Evolutionary conservation across 2,113 vertebrate genomes (phyloP).

Genomic region (Antechinus stuartii): DNA sequence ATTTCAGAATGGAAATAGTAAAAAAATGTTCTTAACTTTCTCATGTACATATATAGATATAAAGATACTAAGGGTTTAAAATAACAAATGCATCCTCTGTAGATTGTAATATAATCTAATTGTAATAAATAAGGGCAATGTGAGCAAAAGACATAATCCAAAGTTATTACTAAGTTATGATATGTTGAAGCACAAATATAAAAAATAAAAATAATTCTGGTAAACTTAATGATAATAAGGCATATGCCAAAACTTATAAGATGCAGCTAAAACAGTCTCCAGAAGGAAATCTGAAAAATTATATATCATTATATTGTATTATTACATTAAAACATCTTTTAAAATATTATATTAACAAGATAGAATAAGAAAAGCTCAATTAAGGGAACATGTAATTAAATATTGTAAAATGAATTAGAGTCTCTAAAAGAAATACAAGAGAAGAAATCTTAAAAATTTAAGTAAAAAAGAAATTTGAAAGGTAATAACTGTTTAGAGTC

Average conservation of each 20-base stretch:
- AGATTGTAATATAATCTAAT: not conserved
- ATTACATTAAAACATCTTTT: not conserved
- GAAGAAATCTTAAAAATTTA: not conserved
- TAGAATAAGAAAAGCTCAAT: not conserved
- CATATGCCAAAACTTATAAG: not conserved
- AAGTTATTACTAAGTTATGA: not conserved
- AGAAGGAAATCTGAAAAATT: not conserved
- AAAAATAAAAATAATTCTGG: not conserved
- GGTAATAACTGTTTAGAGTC: not conserved
- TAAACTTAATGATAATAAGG: not conserved
- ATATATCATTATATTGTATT: not conserved
- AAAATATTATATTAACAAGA: not conserved
- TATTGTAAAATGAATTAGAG: not conserved
- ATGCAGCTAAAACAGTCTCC: not conserved
- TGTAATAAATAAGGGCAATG: not conserved
- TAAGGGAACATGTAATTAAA: not conserved
- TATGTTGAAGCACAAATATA: not conserved
- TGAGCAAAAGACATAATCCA: not conserved
- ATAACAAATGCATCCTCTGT: not conserved
- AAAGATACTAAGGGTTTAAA: not conserved
- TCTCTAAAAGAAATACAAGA: not conserved
- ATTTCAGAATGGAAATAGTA: not conserved
- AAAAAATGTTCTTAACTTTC: not conserved
- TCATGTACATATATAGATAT: not conserved
- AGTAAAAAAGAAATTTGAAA: not conserved